A percentile compares a stretch with the other conserved stretches of the same genome.
phyloP scores from a whole-genome alignment of 2,113 vertebrate genomes.

The Phainopepla nitens region DNA sequence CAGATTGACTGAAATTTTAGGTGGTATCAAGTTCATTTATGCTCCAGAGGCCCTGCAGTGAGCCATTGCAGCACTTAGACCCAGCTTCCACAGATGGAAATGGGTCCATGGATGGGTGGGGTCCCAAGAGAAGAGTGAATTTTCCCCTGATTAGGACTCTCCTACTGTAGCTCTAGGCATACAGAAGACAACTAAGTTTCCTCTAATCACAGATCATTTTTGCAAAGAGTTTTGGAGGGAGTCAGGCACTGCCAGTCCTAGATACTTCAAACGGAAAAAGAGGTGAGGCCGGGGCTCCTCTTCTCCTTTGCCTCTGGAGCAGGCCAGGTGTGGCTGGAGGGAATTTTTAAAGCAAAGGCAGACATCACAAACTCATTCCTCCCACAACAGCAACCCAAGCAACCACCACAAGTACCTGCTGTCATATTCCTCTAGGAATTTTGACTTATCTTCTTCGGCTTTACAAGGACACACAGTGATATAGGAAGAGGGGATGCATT shows the following conservation, averaged over 20 bases:
- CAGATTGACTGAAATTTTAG: not conserved
- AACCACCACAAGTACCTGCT: fast-evolving
- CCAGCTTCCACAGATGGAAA: not conserved
- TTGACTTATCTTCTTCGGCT: not conserved
- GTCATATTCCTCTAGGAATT: not conserved
- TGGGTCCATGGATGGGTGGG: no score
- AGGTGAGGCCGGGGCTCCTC: fast-evolving
- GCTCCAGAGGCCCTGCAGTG: not conserved
- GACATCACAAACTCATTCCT: not conserved
- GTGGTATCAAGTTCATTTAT: not conserved
- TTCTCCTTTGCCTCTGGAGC: not conserved
- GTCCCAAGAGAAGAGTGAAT: not conserved
- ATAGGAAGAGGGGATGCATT: not conserved
- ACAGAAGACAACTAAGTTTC: not conserved
- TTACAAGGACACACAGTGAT: no score
- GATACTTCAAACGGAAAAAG: not conserved
- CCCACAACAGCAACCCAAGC: fast-evolving
- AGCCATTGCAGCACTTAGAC: fast-evolving
- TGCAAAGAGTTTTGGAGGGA: not conserved
- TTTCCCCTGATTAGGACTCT: not conserved
- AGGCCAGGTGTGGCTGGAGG: not conserved
- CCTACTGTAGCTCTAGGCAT: not conserved
- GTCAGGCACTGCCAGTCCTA: not conserved
- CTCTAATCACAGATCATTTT: not conserved
- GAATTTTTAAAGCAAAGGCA: not conserved